phyloP scores from a whole-genome alignment of 2,888 invertebrate genomes.

The Panorpa germanica region DNA sequence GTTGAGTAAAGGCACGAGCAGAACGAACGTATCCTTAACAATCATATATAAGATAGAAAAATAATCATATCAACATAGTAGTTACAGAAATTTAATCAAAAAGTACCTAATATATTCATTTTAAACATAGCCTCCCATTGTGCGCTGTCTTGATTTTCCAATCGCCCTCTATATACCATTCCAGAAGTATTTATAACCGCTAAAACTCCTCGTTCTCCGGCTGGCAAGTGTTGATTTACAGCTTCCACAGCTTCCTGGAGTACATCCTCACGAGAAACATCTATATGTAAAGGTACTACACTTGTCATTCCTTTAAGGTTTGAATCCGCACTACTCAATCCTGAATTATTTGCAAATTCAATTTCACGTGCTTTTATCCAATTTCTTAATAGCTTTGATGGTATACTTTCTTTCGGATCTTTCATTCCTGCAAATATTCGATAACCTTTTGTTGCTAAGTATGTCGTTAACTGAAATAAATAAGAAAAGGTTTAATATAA shows the following conservation, averaged over 20 bases:
- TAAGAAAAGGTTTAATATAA: conserved; percentile 7
- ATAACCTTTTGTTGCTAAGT: conserved; percentile 51
- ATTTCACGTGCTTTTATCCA: conserved; percentile 41
- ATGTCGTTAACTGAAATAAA: conserved; percentile 37
- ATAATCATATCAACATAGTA: no score
- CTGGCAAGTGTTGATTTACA: conserved; percentile 61
- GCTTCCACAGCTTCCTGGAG: conserved; percentile 61
- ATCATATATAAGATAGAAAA: no score
- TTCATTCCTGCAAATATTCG: conserved; percentile 59
- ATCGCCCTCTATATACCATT: conserved; percentile 47
- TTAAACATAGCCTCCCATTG: conserved; percentile 47
- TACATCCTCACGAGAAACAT: conserved; percentile 63
- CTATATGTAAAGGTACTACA: conserved; percentile 52
- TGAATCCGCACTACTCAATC: conserved; percentile 20
- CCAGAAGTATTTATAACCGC: conserved; percentile 73
- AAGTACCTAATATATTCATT: conserved; percentile 48
- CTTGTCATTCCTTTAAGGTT: conserved; percentile 27
- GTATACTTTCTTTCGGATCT: conserved; percentile 33
- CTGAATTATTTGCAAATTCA: conserved; percentile 22
- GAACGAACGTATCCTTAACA: no score
- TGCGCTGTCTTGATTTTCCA: conserved; percentile 44
- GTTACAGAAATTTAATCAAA: no score
- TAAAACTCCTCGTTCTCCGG: conserved; percentile 66
- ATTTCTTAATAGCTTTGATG: conserved; percentile 37
- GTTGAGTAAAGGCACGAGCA: conserved; percentile 53